A percentile compares a stretch with the other conserved stretches of the same genome.
Conservation (phyloP, 2,113 vertebrate species). For the Chauna torquata region DNA sequence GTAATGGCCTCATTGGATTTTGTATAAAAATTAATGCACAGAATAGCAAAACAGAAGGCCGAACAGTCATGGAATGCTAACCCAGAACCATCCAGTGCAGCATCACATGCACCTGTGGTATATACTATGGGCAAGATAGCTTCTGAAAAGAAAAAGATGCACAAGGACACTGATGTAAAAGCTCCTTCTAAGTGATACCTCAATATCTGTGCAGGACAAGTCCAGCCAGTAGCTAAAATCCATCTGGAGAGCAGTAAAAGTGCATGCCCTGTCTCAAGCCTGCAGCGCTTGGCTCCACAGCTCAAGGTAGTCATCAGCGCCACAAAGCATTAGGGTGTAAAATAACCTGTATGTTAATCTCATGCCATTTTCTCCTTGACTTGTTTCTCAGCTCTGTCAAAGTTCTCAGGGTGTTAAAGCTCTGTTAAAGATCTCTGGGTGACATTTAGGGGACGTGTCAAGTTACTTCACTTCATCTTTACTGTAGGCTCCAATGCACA, state of each 20-base stretch:
- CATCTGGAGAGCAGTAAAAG: not conserved
- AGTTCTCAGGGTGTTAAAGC: not conserved
- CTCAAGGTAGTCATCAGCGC: not conserved
- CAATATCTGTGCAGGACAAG: not conserved
- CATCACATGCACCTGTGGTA: not conserved
- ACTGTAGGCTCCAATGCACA: not conserved
- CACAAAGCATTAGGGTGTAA: not conserved
- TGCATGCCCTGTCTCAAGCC: not conserved
- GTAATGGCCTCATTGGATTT: not conserved
- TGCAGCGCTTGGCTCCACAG: not conserved
- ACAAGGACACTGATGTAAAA: not conserved
- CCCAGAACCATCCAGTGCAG: not conserved
- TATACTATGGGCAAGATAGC: not conserved
- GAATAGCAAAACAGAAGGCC: not conserved
- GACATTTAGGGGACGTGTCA: not conserved
- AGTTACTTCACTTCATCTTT: not conserved
- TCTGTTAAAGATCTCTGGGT: not conserved
- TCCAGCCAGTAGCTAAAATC: not conserved
- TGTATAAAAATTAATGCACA: not conserved
- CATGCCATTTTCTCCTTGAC: constrained; percentile 2
- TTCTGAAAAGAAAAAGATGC: not conserved
- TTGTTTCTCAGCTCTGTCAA: constrained; percentile 9
- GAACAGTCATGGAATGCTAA: not conserved
- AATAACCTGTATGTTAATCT: constrained; percentile 26
- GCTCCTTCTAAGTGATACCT: not conserved